These are phyloP conservation scores for Siniperca scherzeri DNA, from an alignment of 2,797 vertebrate genomes.

Conservation along the genomic window DNA sequence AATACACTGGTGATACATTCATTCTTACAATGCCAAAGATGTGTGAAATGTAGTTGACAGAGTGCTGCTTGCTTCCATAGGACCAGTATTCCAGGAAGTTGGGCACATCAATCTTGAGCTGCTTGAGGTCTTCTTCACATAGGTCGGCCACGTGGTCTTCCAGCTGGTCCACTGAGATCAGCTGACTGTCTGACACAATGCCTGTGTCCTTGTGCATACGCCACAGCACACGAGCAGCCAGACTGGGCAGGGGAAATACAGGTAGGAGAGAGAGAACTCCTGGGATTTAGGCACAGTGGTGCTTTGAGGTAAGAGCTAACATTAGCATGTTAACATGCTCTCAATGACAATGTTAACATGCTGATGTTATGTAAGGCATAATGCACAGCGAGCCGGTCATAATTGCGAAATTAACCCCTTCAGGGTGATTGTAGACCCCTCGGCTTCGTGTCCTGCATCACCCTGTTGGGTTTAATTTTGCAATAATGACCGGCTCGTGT, in stretches of 20 bases:
- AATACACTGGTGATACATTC: background rate
- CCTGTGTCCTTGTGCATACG: slow-evolving; percentile 89
- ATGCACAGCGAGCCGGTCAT: no score
- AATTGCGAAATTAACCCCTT: no score
- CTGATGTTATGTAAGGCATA: no score
- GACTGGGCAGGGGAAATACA: slow-evolving; percentile 73
- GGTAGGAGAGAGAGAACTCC: background rate
- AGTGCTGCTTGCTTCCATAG: slow-evolving; percentile 84
- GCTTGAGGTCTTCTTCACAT: slow-evolving; percentile 84
- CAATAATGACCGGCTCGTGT: no score
- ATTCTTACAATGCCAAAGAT: slow-evolving; percentile 91
- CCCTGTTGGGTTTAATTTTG: no score
- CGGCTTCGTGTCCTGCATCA: no score
- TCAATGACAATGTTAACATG: no score
- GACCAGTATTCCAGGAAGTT: slow-evolving; percentile 91
- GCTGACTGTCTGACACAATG: slow-evolving; percentile 88
- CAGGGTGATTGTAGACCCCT: no score
- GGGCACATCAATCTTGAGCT: slow-evolving; percentile 85
- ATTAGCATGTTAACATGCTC: no score
- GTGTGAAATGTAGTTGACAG: slow-evolving; percentile 89
- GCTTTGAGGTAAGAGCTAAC: no score
- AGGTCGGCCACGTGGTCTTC: slow-evolving; percentile 91
- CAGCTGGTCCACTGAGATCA: slow-evolving; percentile 91
- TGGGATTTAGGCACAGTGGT: no score
- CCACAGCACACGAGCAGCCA: slow-evolving; percentile 94